Conservation (phyloP, 2,797 vertebrate genomes). For the Dendrocincla fuliginosa region DNA sequence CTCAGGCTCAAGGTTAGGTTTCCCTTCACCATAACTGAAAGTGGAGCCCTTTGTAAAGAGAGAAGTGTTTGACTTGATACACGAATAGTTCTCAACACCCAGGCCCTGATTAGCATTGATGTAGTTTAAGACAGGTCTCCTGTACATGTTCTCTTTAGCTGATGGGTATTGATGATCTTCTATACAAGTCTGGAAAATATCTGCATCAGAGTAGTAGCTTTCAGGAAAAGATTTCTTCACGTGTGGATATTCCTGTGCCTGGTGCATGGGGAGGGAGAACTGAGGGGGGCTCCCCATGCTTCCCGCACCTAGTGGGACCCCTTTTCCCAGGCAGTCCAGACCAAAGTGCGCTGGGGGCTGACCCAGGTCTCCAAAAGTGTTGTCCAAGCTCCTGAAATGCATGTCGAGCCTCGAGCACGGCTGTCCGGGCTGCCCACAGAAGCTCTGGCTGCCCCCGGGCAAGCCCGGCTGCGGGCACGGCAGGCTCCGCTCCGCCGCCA, state of each 20-base stretch:
- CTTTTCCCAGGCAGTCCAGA: background rate
- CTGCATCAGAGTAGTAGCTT: background rate
- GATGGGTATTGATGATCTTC: background rate
- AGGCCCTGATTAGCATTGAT: background rate
- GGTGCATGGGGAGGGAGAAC: background rate
- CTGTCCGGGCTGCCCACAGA: background rate
- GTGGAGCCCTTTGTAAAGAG: background rate
- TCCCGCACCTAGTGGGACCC: background rate
- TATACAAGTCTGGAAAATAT: background rate
- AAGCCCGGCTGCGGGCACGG: background rate
- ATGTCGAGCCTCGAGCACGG: background rate
- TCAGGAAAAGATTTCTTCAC: background rate
- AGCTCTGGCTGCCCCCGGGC: background rate
- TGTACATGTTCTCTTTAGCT: background rate
- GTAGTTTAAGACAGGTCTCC: background rate
- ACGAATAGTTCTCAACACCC: background rate
- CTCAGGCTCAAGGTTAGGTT: background rate
- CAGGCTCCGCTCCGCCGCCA: background rate
- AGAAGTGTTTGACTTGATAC: background rate
- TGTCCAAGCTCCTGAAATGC: slow-evolving; percentile 9
- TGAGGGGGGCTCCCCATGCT: background rate
- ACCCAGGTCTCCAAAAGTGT: background rate
- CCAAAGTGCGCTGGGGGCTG: background rate
- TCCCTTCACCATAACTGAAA: background rate
- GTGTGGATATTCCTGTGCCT: background rate